These are phyloP conservation scores for Gallinago undulata DNA, from an alignment of 2,113 vertebrate genomes.

Conservation along the genomic window DNA sequence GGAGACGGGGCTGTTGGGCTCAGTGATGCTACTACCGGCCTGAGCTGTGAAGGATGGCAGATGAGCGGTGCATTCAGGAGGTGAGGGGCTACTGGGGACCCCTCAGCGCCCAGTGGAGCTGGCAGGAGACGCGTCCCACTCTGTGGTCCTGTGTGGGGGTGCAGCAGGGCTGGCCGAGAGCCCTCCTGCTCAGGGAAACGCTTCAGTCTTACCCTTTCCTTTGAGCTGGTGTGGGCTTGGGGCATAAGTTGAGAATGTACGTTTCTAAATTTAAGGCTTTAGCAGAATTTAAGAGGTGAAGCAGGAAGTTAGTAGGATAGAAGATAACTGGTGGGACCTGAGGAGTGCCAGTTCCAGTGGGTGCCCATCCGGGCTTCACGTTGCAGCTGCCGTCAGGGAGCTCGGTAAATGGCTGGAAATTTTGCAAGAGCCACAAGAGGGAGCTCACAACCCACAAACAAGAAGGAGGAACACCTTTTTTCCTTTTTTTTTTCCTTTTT, in stretches of 20 bases:
- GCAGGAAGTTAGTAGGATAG: neutral
- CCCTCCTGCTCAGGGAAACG: neutral
- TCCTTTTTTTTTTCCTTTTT: accelerated
- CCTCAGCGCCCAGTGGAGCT: no score
- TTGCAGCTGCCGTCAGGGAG: neutral
- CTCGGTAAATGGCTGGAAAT: neutral
- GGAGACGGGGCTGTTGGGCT: accelerated
- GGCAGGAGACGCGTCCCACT: accelerated
- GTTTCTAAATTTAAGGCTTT: neutral
- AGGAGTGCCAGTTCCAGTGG: accelerated
- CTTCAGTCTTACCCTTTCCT: accelerated
- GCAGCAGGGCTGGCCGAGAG: neutral
- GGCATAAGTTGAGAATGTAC: accelerated
- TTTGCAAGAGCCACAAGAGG: constrained; percentile 63
- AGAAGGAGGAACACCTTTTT: accelerated
- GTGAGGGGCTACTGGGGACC: accelerated
- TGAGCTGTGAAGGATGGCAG: neutral
- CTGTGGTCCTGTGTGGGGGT: neutral
- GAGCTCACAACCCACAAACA: constrained; percentile 48
- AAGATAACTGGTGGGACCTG: neutral
- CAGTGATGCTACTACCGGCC: neutral
- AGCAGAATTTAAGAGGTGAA: neutral
- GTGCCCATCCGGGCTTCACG: neutral
- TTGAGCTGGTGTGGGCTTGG: neutral
- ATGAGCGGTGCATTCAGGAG: neutral